Conservation (phyloP, 2,113 vertebrate species). For the Vimba vimba region DNA sequence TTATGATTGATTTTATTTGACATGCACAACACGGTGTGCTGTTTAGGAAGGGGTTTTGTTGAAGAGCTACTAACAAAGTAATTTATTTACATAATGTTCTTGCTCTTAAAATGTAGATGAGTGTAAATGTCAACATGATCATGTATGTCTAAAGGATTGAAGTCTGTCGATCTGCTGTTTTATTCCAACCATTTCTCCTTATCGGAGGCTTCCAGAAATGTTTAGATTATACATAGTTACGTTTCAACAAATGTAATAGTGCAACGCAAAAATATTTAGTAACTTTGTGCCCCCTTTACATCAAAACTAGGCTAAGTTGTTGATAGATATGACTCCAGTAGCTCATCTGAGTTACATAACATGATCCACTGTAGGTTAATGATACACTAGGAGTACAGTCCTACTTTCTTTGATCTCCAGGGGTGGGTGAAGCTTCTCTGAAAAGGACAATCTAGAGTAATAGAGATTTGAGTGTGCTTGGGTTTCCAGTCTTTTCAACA, state of each 20-base stretch:
- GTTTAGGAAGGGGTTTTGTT: neutral
- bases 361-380: conserved; percentile 2
- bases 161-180: neutral
- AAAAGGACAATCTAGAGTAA: neutral
- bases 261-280: no score
- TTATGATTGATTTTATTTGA: no score
- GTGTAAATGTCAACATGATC: neutral
- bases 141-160: neutral
- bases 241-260: no score
- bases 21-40: neutral
- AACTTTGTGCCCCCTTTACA: neutral
- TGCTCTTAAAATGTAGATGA: no score
- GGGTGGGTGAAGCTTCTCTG: neutral
- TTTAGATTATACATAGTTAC: no score
- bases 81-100: neutral
- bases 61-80: neutral
- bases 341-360: conserved; percentile 13
- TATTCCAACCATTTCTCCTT: neutral
- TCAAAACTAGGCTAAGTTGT: neutral
- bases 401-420: conserved; percentile 21
- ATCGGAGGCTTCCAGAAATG: neutral
- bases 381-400: neutral
- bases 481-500: conserved; percentile 33
- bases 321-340: neutral
- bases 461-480: neutral